Conservation (phyloP, 2,797 vertebrate genomes). For the Pygocentrus nattereri region DNA sequence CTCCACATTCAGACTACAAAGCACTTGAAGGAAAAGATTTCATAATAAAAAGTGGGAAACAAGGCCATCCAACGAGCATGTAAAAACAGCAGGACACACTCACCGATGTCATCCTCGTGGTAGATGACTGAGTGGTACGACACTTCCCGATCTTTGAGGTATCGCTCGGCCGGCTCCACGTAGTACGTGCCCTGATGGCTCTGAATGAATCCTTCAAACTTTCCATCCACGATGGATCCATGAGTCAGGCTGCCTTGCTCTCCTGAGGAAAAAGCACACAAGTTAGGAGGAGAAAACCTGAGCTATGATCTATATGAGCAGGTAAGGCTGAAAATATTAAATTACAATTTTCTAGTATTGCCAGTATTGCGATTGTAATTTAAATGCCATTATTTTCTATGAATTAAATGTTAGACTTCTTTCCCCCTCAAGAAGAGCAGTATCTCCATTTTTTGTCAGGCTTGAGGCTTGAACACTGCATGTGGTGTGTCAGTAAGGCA, state of each 20-base stretch:
- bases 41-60: too few species aligned
- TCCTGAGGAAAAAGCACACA: conserved; percentile 76
- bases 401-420: too few species aligned
- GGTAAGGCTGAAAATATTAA: too few species aligned
- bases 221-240: conserved; percentile 91
- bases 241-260: conserved; percentile 91
- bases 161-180: conserved; percentile 94
- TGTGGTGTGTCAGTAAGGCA: too few species aligned
- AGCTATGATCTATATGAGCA: not conserved
- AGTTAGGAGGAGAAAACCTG: not conserved
- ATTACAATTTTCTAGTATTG: too few species aligned
- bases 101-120: conserved; percentile 96
- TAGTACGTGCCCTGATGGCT: conserved; percentile 93
- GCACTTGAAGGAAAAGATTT: not conserved
- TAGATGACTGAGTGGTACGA: conserved; percentile 97
- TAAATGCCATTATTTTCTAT: too few species aligned
- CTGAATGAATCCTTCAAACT: conserved; percentile 96
- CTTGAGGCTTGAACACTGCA: too few species aligned
- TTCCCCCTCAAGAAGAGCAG: too few species aligned
- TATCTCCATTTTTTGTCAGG: too few species aligned
- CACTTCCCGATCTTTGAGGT: conserved; percentile 83
- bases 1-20: not conserved
- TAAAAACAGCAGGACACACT: conserved; percentile 67
- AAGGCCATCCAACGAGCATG: not conserved
- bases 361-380: too few species aligned